Conservation (phyloP, 2,888 invertebrate genomes). For the Erebia epiphron region DNA sequence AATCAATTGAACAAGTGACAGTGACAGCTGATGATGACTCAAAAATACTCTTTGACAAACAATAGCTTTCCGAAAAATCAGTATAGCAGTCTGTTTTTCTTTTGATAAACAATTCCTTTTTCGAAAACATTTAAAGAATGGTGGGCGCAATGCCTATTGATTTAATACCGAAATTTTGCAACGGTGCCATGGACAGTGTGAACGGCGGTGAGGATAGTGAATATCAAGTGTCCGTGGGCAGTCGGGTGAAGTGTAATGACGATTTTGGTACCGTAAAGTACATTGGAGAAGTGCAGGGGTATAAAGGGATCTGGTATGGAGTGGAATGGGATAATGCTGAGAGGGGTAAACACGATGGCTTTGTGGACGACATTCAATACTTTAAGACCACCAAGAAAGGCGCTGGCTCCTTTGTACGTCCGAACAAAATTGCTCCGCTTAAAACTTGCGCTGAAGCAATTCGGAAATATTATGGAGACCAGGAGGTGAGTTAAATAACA, state of each 20-base stretch:
- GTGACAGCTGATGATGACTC: too few species aligned
- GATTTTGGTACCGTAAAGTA: constrained; percentile 85
- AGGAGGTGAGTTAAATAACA: constrained; percentile 59
- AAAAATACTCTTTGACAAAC: not conserved
- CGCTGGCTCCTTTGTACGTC: constrained; percentile 94
- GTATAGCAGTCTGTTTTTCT: constrained; percentile 75
- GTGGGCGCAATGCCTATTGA: constrained; percentile 82
- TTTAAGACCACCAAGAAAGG: constrained; percentile 89
- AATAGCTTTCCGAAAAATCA: constrained; percentile 57
- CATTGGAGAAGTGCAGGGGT: constrained; percentile 88
- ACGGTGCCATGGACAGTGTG: constrained; percentile 76
- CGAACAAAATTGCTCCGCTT: constrained; percentile 89
- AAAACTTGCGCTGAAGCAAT: constrained; percentile 90
- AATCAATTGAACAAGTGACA: too few species aligned
- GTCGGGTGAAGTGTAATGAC: constrained; percentile 70
- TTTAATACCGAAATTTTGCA: constrained; percentile 80
- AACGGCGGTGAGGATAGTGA: constrained; percentile 75
- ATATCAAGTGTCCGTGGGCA: constrained; percentile 75
- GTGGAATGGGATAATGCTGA: constrained; percentile 97
- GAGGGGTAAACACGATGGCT: constrained; percentile 97
- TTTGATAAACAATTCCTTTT: constrained; percentile 75
- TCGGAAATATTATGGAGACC: constrained; percentile 71
- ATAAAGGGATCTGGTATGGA: constrained; percentile 92
- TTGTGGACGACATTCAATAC: constrained; percentile 90
- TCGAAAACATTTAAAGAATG: constrained; percentile 76